Conservation (phyloP, 2,113 vertebrate species). For the Plotosus lineatus region DNA sequence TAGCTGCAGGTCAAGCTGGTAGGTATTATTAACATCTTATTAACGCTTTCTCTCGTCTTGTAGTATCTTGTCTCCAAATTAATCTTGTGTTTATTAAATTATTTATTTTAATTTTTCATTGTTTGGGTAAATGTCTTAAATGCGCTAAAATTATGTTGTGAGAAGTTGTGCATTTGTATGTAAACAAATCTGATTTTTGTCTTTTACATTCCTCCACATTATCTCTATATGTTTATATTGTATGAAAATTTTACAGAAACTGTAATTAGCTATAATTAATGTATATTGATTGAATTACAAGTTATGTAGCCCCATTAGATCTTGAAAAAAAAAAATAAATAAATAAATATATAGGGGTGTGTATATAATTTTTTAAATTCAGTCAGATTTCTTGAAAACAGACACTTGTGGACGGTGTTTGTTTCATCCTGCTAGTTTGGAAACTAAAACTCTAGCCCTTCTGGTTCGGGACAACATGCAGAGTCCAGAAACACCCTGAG, state of each 20-base stretch:
- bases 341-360: background rate
- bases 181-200: background rate
- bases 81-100: constrained; percentile 26
- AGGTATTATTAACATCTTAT: constrained; percentile 2
- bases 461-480: background rate
- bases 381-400: background rate
- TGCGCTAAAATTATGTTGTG: background rate
- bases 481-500: too few relatives aligned
- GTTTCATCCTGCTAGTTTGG: background rate
- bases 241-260: background rate
- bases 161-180: constrained; percentile 38
- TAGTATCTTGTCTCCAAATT: background rate
- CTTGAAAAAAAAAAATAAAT: background rate
- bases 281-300: background rate
- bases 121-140: too few relatives aligned
- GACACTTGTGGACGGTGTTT: background rate
- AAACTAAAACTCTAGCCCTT: background rate
- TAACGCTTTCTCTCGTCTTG: background rate
- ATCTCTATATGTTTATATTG: background rate
- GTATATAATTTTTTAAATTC: background rate
- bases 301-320: background rate
- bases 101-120: constrained; percentile 26
- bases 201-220: background rate
- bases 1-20: background rate
- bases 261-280: constrained; percentile 24